Base-by-base conservation (phyloP, 92 coral and sea anemone species). In the Pocillopora meandrina region DNA sequence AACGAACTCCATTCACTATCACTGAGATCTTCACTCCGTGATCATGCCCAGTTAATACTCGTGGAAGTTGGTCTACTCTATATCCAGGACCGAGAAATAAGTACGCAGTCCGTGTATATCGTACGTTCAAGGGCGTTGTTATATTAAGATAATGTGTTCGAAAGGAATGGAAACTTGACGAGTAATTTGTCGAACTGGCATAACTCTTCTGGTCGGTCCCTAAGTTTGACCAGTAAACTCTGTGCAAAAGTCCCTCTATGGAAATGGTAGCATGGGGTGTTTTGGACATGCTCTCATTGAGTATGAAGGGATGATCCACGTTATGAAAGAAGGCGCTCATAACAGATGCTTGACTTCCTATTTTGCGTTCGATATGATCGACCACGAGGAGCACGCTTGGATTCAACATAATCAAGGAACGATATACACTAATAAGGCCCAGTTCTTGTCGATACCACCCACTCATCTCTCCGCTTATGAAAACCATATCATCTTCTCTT, bases 291-390 rank as follows among this genome's bases (percentile, higher is more conserved):
- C 65, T 75, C 70, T 63, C 34, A 11, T 85, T 86, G 7, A 69
- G 61, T 52, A 21, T 71, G 64, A 96, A 96, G 1, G 90, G 82
- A 20, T 90, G 79, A 47, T 86, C 87, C 21, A 81, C 88, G 70
- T 96, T 96, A 86, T 96, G 99, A 66, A 96, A 96, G 85, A 96
- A 96, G 26, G 96, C 90, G 59, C 96, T 94, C 93, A 91, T 93
- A 59, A 88, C 61, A 76, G 76, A 78, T 3, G 86, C 79, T 8
- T 60, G 61, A 72, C 95, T 90, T 1, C 56, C 58, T 31, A 31
- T 63, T 15, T 73, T 84, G 19, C 92, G 84, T 52, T 91, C 95
- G 31, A 92, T 87, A 85, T 89, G 93, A 80, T 96, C 99, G 59
- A 94, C 91, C 1, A 96, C 94, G 14, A 96, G 80, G n/a, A 96